phyloP scores from a whole-genome alignment of 2,113 vertebrate genomes.

The Ranitomeya variabilis region DNA sequence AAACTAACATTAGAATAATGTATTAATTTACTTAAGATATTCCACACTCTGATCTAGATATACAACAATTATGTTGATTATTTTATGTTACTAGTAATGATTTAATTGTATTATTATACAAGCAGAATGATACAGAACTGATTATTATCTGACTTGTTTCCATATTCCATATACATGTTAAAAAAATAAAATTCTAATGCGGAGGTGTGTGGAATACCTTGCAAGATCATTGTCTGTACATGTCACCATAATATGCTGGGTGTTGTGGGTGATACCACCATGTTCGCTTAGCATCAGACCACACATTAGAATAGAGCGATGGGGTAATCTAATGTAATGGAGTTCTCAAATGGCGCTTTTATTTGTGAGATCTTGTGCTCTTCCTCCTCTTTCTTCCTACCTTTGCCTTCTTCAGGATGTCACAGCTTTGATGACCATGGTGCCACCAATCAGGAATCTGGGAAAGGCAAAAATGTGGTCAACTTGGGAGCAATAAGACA shows the following conservation, averaged over 20 bases:
- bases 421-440: conserved; percentile 94
- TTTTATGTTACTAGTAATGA: background rate
- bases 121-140: background rate
- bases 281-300: conserved; percentile 45
- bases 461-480: conserved; percentile 95
- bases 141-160: background rate
- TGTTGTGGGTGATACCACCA: conserved; percentile 51
- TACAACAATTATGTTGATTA: background rate
- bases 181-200: background rate
- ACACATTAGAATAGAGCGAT: conserved; percentile 24
- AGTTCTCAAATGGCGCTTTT: conserved; percentile 61
- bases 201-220: conserved; percentile 48
- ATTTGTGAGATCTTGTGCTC: conserved; percentile 58
- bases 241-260: background rate
- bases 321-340: conserved; percentile 32
- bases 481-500: conserved; percentile 95
- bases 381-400: conserved; percentile 62
- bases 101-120: background rate
- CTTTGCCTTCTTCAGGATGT: conserved; percentile 77
- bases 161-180: background rate
- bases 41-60: conserved; percentile 38
- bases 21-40: conserved; percentile 53
- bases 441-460: conserved; percentile 87
- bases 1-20: conserved; percentile 3
- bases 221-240: conserved; percentile 20